These are phyloP conservation scores for Pinctada fucata DNA, from an alignment of 2,888 invertebrate species.

Conservation along the genomic window DNA sequence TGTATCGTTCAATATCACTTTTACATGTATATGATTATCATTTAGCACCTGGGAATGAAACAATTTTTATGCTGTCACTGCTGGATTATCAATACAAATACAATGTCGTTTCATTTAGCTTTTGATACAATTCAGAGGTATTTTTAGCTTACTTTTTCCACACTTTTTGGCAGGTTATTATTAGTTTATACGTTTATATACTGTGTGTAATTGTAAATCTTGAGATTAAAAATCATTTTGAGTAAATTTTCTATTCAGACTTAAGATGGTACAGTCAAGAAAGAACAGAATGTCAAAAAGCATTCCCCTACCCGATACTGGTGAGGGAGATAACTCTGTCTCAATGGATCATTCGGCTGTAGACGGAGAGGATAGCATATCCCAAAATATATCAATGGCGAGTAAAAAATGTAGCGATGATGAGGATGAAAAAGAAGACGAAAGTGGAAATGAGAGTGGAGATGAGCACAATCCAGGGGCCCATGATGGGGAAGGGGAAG, in stretches of 20 bases:
- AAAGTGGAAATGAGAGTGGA: constrained; percentile 64
- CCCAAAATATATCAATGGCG: constrained; percentile 53
- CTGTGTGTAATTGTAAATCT: no score
- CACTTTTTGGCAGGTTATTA: no score
- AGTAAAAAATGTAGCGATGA: constrained; percentile 66
- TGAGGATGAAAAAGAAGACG: constrained; percentile 70
- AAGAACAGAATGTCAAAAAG: constrained; percentile 54
- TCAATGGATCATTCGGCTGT: background rate
- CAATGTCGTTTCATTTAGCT: no score
- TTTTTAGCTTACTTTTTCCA: no score
- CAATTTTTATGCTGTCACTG: no score
- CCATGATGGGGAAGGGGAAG: constrained; percentile 48
- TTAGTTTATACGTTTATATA: no score
- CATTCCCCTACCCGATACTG: constrained; percentile 37
- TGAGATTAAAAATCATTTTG: no score
- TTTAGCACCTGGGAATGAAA: no score
- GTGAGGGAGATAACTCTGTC: constrained; percentile 25
- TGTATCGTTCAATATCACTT: no score
- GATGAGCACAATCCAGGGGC: constrained; percentile 47
- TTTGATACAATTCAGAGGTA: no score
- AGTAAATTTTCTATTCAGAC: constrained; percentile 40
- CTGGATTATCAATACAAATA: no score
- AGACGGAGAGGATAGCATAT: constrained; percentile 57
- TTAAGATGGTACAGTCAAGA: constrained; percentile 63
- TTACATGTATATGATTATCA: no score